Evolutionary conservation across 2,888 invertebrate genomes (phyloP).

Genomic region (Germaria angustata): DNA sequence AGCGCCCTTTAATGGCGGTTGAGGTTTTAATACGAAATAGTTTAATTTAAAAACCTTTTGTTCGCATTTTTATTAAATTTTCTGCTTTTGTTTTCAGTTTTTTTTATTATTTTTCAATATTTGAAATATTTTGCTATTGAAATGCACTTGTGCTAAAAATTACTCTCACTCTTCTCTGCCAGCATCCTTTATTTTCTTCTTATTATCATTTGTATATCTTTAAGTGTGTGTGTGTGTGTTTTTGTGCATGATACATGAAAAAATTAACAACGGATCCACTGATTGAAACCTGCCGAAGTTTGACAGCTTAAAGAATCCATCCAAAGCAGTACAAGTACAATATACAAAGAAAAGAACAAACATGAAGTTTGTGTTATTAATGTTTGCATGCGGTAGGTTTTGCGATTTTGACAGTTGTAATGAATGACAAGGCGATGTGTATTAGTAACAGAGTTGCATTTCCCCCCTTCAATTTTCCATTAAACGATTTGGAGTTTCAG

Average conservation of each 20-base stretch:
- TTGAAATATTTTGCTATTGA: not conserved
- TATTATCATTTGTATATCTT: too few species aligned
- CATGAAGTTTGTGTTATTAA: constrained; percentile 71
- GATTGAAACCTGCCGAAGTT: constrained; percentile 78
- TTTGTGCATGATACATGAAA: not conserved
- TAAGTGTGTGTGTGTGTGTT: not conserved
- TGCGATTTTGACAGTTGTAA: constrained; percentile 67
- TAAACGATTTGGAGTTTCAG: not conserved
- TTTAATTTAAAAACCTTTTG: constrained; percentile 30
- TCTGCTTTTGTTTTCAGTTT: constrained; percentile 23
- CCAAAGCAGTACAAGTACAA: constrained; percentile 17
- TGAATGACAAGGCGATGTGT: constrained; percentile 65
- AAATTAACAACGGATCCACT: constrained; percentile 56
- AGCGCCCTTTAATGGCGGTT: constrained; percentile 58
- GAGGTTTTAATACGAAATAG: constrained; percentile 13
- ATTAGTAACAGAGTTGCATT: constrained; percentile 61
- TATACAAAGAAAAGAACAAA: constrained; percentile 27
- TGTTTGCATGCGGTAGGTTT: constrained; percentile 77
- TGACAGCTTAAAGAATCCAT: constrained; percentile 69
- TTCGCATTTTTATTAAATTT: constrained; percentile 26
- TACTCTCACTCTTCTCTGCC: not conserved
- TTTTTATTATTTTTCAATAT: constrained; percentile 11
- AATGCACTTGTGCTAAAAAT: constrained; percentile 37
- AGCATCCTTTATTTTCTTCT: not conserved
- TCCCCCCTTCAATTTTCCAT: not conserved